Percentiles rank a stretch among this genome's conserved stretches.
Conservation (phyloP, 2,888 invertebrate species). For the Drosophila austrosaltans region DNA sequence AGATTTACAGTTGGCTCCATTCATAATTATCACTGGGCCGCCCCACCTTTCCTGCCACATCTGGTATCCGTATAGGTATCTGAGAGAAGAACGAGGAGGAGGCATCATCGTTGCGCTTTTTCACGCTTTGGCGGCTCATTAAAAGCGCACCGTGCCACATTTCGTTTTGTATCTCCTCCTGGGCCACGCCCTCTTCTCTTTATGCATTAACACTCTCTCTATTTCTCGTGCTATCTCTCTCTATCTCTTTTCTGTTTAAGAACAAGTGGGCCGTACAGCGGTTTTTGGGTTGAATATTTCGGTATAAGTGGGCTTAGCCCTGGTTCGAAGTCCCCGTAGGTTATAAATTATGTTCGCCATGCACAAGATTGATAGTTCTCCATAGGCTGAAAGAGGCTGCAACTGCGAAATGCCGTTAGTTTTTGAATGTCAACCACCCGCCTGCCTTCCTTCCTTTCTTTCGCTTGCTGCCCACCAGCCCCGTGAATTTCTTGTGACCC, state of each 20-base stretch:
- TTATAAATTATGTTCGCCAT: conserved; percentile 77
- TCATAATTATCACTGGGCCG: conserved; percentile 67
- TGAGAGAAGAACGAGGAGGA: conserved; percentile 10
- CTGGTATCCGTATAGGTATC: conserved; percentile 1
- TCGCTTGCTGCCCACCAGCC: neutral
- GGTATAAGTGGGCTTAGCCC: conserved; percentile 32
- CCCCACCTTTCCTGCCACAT: conserved; percentile 27
- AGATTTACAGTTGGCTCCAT: conserved; percentile 75
- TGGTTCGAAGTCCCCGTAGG: conserved; percentile 32
- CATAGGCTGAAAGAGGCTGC: conserved; percentile 37
- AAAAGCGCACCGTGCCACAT: conserved; percentile 53
- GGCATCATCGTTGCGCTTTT: conserved; percentile 69
- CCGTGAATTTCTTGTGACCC: conserved; percentile 60
- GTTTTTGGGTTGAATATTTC: conserved; percentile 23
- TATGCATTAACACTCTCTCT: conserved; percentile 31
- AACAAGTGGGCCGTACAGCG: conserved; percentile 17
- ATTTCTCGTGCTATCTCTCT: neutral
- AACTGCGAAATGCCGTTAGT: conserved; percentile 31
- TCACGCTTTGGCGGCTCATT: conserved; percentile 77
- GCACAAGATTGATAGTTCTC: conserved; percentile 73
- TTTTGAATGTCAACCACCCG: conserved; percentile 32
- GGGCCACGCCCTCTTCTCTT: conserved; percentile 49
- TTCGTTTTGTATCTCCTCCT: conserved; percentile 30
- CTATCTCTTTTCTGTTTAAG: conserved; percentile 3
- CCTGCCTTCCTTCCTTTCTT: neutral